Conservation (phyloP, 2,888 invertebrate genomes). For the Drosophila planitibia region DNA sequence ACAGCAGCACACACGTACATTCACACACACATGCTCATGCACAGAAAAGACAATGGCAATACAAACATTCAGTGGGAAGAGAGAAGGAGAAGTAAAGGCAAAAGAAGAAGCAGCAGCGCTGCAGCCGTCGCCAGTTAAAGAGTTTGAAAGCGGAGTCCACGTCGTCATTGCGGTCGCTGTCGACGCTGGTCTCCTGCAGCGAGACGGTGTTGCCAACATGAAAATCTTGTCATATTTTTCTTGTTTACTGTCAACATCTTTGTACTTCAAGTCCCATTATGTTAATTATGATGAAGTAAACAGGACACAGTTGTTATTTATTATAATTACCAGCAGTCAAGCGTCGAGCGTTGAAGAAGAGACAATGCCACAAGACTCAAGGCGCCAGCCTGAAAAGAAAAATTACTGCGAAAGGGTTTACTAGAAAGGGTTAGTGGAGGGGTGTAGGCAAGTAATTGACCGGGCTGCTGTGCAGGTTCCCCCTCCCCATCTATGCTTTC, state of each 20-base stretch:
- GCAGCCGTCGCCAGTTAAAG: constrained; percentile 44
- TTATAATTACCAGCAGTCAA: constrained; percentile 80
- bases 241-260: constrained; percentile 82
- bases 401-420: neutral
- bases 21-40: constrained; percentile 20
- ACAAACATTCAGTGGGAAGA: constrained; percentile 65
- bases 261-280: constrained; percentile 81
- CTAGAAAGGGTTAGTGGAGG: neutral
- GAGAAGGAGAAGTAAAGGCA: neutral
- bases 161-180: constrained; percentile 10
- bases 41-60: constrained; percentile 58
- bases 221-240: constrained; percentile 82
- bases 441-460: constrained; percentile 33
- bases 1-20: constrained; percentile 27
- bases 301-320: constrained; percentile 82
- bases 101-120: constrained; percentile 14
- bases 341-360: constrained; percentile 46
- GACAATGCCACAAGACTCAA: constrained; percentile 56
- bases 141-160: constrained; percentile 50
- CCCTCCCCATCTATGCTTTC: neutral
- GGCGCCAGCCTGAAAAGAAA: constrained; percentile 31
- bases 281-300: constrained; percentile 82
- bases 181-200: constrained; percentile 34
- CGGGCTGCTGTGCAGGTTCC: constrained; percentile 16
- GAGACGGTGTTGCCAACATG: constrained; percentile 68